Conservation (phyloP, 2,888 invertebrate genomes). For the Ectobius pallidus region DNA sequence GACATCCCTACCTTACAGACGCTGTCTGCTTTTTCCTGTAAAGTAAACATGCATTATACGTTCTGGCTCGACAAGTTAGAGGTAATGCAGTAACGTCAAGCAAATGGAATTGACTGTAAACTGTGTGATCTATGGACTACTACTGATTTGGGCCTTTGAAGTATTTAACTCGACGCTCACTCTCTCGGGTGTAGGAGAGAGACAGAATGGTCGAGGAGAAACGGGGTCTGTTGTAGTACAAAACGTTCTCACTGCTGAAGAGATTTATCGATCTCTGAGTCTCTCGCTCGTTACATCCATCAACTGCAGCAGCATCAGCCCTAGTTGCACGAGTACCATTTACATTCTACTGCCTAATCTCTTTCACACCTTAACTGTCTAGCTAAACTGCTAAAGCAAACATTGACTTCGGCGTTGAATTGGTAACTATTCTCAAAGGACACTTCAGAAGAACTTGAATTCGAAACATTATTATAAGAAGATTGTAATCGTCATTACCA, state of each 20-base stretch:
- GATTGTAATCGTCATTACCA: too few species aligned
- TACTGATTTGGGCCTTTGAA: constrained; percentile 32
- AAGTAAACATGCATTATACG: too few species aligned
- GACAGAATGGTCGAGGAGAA: background rate
- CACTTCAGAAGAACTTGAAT: too few species aligned
- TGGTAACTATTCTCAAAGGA: too few species aligned
- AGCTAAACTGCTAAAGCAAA: too few species aligned
- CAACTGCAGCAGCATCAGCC: constrained; percentile 29
- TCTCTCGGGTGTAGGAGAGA: background rate
- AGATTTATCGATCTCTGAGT: constrained; percentile 32
- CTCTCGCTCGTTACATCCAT: constrained; percentile 31
- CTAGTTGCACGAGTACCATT: too few species aligned
- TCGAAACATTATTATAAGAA: too few species aligned
- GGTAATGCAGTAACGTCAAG: background rate
- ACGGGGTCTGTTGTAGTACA: constrained; percentile 2
- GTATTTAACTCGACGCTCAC: constrained; percentile 23
- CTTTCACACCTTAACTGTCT: background rate
- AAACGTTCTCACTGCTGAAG: constrained; percentile 33
- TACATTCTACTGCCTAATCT: constrained; percentile 24
- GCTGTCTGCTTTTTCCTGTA: too few species aligned
- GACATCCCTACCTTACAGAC: too few species aligned
- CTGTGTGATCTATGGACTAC: constrained; percentile 32
- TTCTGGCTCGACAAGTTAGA: too few species aligned
- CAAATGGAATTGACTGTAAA: constrained; percentile 15
- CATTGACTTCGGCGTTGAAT: too few species aligned